Evolutionary conservation across 2,113 vertebrate species (phyloP), one percentile per base, ranked within the genome.

Genomic region (Phylloscopus whistleri): DNA sequence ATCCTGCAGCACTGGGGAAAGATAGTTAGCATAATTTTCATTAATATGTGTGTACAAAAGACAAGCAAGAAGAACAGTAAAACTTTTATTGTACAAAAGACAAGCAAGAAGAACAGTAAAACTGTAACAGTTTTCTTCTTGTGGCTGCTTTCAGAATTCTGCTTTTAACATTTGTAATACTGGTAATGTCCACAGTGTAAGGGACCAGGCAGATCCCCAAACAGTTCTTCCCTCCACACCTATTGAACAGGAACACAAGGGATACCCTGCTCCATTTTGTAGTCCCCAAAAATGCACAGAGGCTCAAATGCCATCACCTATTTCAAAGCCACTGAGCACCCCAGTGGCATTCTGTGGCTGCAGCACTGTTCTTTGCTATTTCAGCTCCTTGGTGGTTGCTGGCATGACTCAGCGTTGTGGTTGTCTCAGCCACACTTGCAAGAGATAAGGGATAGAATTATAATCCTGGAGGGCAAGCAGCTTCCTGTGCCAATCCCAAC

Each of bases 321-420:
- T 70, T 88, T 70, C 55, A 63, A 90, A 96, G 55, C 51, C 68
- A 66, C 28, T 2, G 5, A 80, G 37, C 2, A 5, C 24, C 27
- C 28, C 41, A 37, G 58, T 9, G 5, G 41, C 6, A 12, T 52
- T 72, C 44, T 67, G 72, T 51, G 43, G 55, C 68, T 89, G 37
- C 70, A 88, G 60, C 49, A 67, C 35, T 33, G 27, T 88, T 82
- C 67, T 74, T 82, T 48, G 67, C 70, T 84, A 66, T 67, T 97
- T 80, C 86, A 92, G 72, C 48, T 72, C 67, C 88, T 67, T 64
- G 37, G 41, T 92, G 80, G 76, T 17, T 92, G 60, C 64, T 89
- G 68, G 76, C 30, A 72, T 90, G 93, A 93, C 90, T 92, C 90
- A 94, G 83, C 83, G 92, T 84, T 86, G 76, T 92, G 83, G 76